Conservation (phyloP, 2,797 vertebrate species). For the Catostomus latipinnis region DNA sequence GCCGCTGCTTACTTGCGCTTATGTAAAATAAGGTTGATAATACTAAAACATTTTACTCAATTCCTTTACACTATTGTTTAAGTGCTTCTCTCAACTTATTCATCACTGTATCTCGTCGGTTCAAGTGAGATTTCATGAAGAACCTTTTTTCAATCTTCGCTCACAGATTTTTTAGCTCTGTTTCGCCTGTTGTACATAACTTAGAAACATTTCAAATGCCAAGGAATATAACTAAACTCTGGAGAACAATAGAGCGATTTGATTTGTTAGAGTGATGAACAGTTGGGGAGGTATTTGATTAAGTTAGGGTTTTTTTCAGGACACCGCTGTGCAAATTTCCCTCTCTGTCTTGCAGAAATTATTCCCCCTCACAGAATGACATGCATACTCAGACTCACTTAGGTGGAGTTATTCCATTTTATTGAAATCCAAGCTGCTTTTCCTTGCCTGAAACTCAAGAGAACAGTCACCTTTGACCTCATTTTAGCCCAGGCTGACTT, state of each 20-base stretch:
- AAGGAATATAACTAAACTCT: conserved; percentile 61
- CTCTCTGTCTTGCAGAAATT: conserved; percentile 23
- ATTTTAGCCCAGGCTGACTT: conserved; percentile 67
- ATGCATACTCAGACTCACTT: conserved; percentile 8
- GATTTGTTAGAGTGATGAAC: conserved; percentile 76
- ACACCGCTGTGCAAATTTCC: conserved; percentile 8
- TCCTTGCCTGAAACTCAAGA: conserved; percentile 75
- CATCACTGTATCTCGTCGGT: conserved; percentile 22
- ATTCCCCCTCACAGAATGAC: conserved; percentile 52
- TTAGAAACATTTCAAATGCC: conserved; percentile 44
- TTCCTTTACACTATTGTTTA: no score
- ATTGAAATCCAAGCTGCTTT: conserved; percentile 68
- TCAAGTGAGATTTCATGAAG: conserved; percentile 13
- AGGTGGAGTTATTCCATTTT: conserved; percentile 59
- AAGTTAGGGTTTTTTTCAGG: conserved; percentile 59
- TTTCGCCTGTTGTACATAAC: conserved; percentile 10
- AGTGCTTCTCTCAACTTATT: not conserved
- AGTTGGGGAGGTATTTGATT: conserved; percentile 72
- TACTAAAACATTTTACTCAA: no score
- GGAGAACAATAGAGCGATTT: conserved; percentile 69
- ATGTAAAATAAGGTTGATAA: no score
- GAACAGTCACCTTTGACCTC: conserved; percentile 71
- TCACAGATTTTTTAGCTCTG: conserved; percentile 42
- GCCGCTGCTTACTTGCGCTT: no score
- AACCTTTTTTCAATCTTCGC: conserved; percentile 28